Conservation (phyloP, 53 echinoderm and acorn worm genomes). For the Holothuria scabra region DNA sequence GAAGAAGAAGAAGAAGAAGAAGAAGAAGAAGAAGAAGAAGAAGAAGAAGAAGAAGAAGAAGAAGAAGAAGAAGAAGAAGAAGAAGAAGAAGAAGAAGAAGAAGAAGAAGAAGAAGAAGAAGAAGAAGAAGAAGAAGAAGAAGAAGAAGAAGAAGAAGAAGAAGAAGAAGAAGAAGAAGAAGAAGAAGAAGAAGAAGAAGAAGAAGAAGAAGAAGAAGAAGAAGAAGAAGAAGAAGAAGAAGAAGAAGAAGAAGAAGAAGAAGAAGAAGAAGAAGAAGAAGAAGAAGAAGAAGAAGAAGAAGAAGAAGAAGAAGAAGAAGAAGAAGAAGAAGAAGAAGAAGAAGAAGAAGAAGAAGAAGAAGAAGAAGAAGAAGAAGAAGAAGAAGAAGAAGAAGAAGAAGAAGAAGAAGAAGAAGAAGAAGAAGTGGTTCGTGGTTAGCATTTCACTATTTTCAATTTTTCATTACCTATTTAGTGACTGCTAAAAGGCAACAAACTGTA, state of each 20-base stretch:
- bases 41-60: constrained; percentile 11
- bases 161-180: constrained; percentile 11
- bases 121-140: constrained; percentile 11
- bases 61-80: constrained; percentile 11
- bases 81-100: constrained; percentile 11
- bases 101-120: constrained; percentile 11
- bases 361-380: constrained; percentile 11
- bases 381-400: constrained; percentile 11
- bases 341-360: constrained; percentile 11
- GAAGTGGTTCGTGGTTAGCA: neutral
- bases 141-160: constrained; percentile 11
- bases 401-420: constrained; percentile 11
- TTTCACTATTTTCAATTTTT: too few species aligned
- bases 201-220: constrained; percentile 11
- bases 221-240: constrained; percentile 11
- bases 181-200: constrained; percentile 11
- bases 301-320: constrained; percentile 11
- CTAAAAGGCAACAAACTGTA: too few species aligned
- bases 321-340: constrained; percentile 11
- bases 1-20: constrained; percentile 11
- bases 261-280: constrained; percentile 11
- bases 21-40: constrained; percentile 11
- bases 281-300: constrained; percentile 11
- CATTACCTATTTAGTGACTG: too few species aligned
- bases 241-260: constrained; percentile 11